phyloP scores from a whole-genome alignment of 1,140 invertebrate genomes.

The Caenorhabditis latens region DNA sequence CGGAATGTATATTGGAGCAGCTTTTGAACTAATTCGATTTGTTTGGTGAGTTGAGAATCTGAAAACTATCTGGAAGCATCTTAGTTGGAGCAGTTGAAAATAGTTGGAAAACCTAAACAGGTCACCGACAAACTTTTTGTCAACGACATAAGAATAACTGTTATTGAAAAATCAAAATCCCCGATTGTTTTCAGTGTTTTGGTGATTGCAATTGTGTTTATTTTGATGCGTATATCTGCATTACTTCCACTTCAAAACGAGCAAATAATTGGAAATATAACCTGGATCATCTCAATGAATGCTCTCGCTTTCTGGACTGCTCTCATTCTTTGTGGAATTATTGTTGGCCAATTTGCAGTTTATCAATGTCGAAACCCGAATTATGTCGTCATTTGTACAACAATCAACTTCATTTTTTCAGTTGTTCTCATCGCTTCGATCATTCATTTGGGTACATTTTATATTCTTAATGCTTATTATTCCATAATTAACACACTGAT shows the following conservation, averaged over 20 bases:
- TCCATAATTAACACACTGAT: background rate
- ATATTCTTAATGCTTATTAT: background rate
- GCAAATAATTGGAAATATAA: background rate
- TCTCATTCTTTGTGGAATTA: background rate
- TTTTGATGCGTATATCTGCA: constrained; percentile 6
- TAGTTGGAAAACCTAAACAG: background rate
- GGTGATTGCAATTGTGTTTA: background rate
- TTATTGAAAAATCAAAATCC: background rate
- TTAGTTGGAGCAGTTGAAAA: background rate
- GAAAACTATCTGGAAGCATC: too few relatives aligned
- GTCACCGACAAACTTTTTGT: too few relatives aligned
- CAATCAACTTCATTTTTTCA: background rate
- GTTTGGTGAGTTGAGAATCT: constrained; percentile 9
- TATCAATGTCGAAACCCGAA: constrained; percentile 36
- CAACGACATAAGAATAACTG: too few relatives aligned
- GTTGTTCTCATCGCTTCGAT: background rate
- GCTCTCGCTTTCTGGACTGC: constrained; percentile 1
- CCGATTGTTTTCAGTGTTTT: background rate
- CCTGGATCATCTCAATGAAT: constrained; percentile 18
- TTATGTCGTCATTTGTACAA: constrained; percentile 24
- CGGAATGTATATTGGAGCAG: constrained; percentile 46
- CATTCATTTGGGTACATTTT: background rate
- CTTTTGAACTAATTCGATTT: constrained; percentile 20
- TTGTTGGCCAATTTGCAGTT: constrained; percentile 15
- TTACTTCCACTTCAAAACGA: background rate